Evolutionary conservation across 2,888 invertebrate species (phyloP).

Genomic region (Seira ritae): DNA sequence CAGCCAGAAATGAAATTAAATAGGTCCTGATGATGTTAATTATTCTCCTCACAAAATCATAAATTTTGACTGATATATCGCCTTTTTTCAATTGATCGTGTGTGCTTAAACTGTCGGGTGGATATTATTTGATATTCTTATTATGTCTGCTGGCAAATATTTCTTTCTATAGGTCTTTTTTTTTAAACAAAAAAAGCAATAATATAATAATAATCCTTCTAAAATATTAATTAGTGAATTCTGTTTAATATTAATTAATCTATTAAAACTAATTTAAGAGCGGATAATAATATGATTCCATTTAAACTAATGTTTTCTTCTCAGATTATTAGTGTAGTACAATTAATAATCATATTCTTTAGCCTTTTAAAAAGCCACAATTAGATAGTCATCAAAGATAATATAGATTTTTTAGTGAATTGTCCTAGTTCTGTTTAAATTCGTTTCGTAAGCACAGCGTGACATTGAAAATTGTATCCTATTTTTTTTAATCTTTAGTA

Average conservation of each 20-base stretch:
- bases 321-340: too few species aligned
- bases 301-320: too few species aligned
- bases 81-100: constrained; percentile 6
- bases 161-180: constrained; percentile 18
- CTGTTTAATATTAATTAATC: not conserved
- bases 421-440: not conserved
- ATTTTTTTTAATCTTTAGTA: not conserved
- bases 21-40: too few species aligned
- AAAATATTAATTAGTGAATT: not conserved
- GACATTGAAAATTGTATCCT: constrained; percentile 35
- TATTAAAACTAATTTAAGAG: constrained; percentile 1
- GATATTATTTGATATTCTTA: constrained; percentile 4
- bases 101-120: constrained; percentile 19
- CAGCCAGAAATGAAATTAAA: constrained; percentile 1
- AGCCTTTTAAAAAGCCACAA: not conserved
- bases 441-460: constrained; percentile 43
- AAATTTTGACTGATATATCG: constrained; percentile 35
- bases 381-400: constrained; percentile 16
- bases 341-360: too few species aligned
- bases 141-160: constrained; percentile 63
- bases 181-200: constrained; percentile 14
- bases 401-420: not conserved
- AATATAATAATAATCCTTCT: not conserved
- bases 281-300: too few species aligned
- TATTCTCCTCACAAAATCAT: not conserved